Evolutionary conservation across 2,113 vertebrate genomes (phyloP).

Genomic region (Alouatta palliata): DNA sequence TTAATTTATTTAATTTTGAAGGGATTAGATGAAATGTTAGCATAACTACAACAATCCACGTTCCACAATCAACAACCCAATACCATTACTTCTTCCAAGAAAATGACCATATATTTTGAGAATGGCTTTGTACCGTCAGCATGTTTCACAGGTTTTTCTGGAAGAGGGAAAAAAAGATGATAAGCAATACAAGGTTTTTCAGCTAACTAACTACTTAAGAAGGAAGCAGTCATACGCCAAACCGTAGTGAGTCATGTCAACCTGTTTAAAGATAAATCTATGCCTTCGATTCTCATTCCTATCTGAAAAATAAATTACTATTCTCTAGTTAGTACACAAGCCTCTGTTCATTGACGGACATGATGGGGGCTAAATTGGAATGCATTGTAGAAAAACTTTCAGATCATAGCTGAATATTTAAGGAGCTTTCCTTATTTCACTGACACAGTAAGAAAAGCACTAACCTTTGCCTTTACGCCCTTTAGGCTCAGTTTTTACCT

Average conservation of each 20-base stretch:
- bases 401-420: slow-evolving; percentile 23
- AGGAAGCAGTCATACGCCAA: slow-evolving; percentile 63
- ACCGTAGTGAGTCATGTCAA: slow-evolving; percentile 69
- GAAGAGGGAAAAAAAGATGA: neutral
- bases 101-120: slow-evolving; percentile 57
- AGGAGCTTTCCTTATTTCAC: slow-evolving; percentile 48
- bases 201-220: slow-evolving; percentile 73
- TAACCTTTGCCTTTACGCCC: neutral
- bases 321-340: slow-evolving; percentile 53
- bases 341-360: neutral
- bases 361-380: slow-evolving; percentile 20
- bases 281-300: slow-evolving; percentile 52
- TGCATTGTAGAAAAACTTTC: neutral
- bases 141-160: slow-evolving; percentile 62
- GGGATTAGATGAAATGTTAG: slow-evolving; percentile 76
- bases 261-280: slow-evolving; percentile 58
- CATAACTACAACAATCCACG: slow-evolving; percentile 61
- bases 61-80: slow-evolving; percentile 50
- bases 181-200: slow-evolving; percentile 73
- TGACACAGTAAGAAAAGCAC: neutral
- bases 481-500: neutral
- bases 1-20: slow-evolving; percentile 84
- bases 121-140: slow-evolving; percentile 58
- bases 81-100: slow-evolving; percentile 66
- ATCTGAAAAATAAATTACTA: slow-evolving; percentile 56